Conservation (phyloP, 2,113 vertebrate genomes). For the Caranx ignobilis region DNA sequence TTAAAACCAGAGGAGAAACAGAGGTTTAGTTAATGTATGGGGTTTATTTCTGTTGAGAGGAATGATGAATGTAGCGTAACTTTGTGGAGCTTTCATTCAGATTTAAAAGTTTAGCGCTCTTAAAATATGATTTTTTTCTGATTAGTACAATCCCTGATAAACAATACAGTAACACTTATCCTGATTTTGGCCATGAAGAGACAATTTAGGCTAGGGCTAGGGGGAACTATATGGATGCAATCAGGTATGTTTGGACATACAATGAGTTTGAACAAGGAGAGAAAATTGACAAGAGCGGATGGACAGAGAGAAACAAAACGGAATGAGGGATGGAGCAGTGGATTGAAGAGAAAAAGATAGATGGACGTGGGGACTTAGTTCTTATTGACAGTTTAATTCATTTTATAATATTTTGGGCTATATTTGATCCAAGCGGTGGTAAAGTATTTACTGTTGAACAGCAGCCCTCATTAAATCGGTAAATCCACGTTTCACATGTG, state of each 20-base stretch:
- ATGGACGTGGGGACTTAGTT: constrained; percentile 31
- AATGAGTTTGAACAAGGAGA: neutral
- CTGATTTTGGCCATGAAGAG: neutral
- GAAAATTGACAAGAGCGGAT: constrained; percentile 10
- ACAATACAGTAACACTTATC: neutral
- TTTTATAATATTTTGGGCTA: too few species aligned
- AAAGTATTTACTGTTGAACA: too few species aligned
- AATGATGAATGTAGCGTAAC: neutral
- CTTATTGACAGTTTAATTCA: too few species aligned
- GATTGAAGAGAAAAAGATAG: constrained; percentile 42
- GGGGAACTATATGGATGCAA: neutral
- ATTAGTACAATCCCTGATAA: neutral
- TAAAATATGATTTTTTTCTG: neutral
- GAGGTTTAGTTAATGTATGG: neutral
- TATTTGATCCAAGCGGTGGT: too few species aligned
- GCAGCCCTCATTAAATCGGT: neutral
- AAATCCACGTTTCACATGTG: neutral
- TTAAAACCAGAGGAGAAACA: neutral
- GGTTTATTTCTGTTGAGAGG: neutral
- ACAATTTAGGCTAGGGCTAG: neutral
- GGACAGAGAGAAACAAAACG: neutral
- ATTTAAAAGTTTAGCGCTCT: too few species aligned
- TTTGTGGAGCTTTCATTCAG: too few species aligned
- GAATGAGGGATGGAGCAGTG: constrained; percentile 15
- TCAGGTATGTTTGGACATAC: neutral